A percentile compares a stretch with the other conserved stretches of the same genome.
Evolutionary conservation across 2,797 vertebrate genomes (phyloP).

Genomic region (Lophius americanus): DNA sequence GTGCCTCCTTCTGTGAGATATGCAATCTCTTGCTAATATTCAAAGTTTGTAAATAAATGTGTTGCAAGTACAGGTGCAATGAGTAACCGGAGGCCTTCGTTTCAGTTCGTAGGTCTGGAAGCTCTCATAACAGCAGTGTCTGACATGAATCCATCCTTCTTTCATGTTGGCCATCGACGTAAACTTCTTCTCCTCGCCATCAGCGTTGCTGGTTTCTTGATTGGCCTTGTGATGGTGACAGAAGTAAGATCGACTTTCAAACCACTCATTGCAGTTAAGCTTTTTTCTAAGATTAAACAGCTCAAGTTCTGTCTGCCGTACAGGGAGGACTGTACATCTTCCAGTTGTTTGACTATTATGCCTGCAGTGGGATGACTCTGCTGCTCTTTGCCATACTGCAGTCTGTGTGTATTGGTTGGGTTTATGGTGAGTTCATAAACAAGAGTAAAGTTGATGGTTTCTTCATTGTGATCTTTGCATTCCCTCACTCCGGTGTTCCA

Average conservation of each 20-base stretch:
- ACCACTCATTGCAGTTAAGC: not conserved
- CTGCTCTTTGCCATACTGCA: constrained; percentile 81
- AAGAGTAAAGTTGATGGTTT: not conserved
- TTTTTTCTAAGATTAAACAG: not conserved
- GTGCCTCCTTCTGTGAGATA: not conserved
- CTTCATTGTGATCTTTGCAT: not conserved
- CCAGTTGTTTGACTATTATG: constrained; percentile 85
- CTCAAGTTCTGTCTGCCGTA: constrained; percentile 3
- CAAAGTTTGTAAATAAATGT: not conserved
- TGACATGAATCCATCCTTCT: constrained; percentile 79
- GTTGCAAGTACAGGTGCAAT: not conserved
- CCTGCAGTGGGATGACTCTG: constrained; percentile 85
- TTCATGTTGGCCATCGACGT: constrained; percentile 79
- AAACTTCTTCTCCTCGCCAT: constrained; percentile 82
- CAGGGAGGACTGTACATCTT: constrained; percentile 86
- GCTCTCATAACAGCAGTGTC: constrained; percentile 77
- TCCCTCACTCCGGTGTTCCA: constrained; percentile 8
- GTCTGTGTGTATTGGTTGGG: constrained; percentile 79
- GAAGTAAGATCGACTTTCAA: constrained; percentile 67
- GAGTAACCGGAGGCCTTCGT: constrained; percentile 30
- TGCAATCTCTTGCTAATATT: constrained; percentile 1
- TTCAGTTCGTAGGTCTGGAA: constrained; percentile 86
- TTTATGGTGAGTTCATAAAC: constrained; percentile 77
- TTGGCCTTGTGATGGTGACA: constrained; percentile 84
- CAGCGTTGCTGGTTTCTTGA: constrained; percentile 69